Base-by-base conservation (phyloP, 2,113 vertebrate genomes). In the Poeciliopsis turrubarensis region DNA sequence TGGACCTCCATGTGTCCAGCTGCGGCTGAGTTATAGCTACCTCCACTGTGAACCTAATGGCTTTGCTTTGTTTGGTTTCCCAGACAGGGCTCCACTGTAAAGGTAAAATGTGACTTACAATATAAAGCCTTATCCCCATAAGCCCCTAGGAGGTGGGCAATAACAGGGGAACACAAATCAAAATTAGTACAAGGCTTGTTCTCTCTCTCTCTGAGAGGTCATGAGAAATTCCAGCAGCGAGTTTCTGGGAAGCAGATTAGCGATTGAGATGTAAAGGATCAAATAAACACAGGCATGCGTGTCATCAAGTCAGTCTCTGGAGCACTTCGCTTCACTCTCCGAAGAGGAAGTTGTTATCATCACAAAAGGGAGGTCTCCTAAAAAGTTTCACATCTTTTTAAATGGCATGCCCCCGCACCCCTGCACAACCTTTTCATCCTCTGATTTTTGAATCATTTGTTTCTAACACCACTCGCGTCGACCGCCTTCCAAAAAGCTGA, bases 121-220 rank as follows among this genome's bases (percentile, higher is more conserved):
- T 86, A 68, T 81, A 80, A 72, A 73, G 77, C 80, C 75, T 78
- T 80, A 64, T 68, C 54, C 75, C 63, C 37, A 8, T 29, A 11
- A 19, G 74, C 27, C 67, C 25, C 61, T n/a, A 64, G 83, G 89
- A 73, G 83, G 54, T 51, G 64, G 37, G 62, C 30, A 44, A 89
- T 73, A 84, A 89, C 82, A 76, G 60, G 63, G 39, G 54, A 71
- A 75, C 84, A 90, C 81, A 92, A 90, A 91, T 92, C 87, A 91
- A 81, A 89, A 88, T 89, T 87, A 82, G 85, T 65, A 9, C 60
- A 63, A 80, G 66, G 39, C 66, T 73, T 86, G 85, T 85, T 89
- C 77, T 64, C 86, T 10, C 86, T 10, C 77, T 62, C 86, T 10
- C 27, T 22, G 19, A 77, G 82, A 71, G 87, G 77, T 84, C 68